Conservation (phyloP, 2,113 vertebrate species). For the Sinocyclocheilus anshuiensis region DNA sequence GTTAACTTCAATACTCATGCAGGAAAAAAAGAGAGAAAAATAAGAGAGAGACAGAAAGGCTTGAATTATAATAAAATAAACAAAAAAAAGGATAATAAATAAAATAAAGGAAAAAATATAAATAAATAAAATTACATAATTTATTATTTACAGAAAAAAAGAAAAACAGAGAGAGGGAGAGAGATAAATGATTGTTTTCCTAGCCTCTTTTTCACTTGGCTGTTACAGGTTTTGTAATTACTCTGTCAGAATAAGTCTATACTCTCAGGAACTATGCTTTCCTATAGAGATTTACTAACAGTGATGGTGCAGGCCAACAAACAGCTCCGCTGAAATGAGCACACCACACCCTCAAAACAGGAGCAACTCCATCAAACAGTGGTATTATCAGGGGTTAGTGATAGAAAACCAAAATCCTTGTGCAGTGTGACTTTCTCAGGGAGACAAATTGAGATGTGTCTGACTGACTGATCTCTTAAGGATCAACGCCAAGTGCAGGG, state of each 20-base stretch:
- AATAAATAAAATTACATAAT: neutral
- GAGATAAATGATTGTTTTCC: neutral
- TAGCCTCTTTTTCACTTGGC: neutral
- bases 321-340: neutral
- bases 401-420: constrained; percentile 2
- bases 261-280: constrained; percentile 9
- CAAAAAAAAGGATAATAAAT: neutral
- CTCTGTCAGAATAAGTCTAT: constrained; percentile 3
- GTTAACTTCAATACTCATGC: neutral
- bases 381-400: constrained; percentile 26
- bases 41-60: neutral
- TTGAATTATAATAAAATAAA: neutral
- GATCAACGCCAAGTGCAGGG: constrained; percentile 60
- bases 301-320: neutral
- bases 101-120: neutral
- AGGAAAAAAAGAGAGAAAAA: neutral
- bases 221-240: constrained; percentile 17
- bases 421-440: constrained; percentile 38
- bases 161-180: neutral
- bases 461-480: constrained; percentile 54
- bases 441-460: constrained; percentile 57
- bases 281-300: constrained; percentile 22
- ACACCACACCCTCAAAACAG: neutral
- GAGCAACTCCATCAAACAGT: constrained; percentile 24
- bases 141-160: no score